Percentiles rank a stretch among this genome's conserved stretches.
Evolutionary conservation across 2,888 invertebrate genomes (phyloP).

Genomic region (Hymenopus coronatus): DNA sequence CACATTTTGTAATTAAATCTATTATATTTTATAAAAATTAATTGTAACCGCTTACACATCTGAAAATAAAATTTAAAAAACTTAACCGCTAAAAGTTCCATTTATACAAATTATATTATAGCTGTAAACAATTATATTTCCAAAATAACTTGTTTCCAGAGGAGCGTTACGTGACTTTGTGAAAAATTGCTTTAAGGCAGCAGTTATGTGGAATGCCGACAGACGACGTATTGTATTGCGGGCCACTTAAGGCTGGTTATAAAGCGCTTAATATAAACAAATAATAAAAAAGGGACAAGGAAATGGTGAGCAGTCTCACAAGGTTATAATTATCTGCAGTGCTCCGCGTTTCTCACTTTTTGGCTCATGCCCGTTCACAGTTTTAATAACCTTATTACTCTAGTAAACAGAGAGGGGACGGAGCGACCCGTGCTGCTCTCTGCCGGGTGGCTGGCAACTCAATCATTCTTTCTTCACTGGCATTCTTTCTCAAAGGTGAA

Average conservation of each 20-base stretch:
- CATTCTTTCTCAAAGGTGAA: too few species aligned
- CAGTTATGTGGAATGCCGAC: background rate
- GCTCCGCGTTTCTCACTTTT: background rate
- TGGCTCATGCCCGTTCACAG: background rate
- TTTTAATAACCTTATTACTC: conserved; percentile 15
- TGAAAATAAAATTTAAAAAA: too few species aligned
- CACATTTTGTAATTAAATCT: too few species aligned
- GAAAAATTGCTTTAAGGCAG: background rate
- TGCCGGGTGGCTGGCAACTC: conserved; percentile 2
- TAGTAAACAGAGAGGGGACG: background rate
- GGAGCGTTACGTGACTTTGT: background rate
- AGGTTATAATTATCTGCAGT: background rate
- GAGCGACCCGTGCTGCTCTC: conserved; percentile 1
- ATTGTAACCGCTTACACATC: too few species aligned
- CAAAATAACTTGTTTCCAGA: background rate
- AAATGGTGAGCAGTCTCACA: background rate
- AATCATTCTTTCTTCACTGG: conserved; percentile 1
- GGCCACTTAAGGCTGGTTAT: background rate
- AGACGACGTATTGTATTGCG: background rate
- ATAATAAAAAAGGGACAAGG: background rate
- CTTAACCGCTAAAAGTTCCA: too few species aligned
- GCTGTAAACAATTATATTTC: background rate
- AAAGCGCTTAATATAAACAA: background rate
- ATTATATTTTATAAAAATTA: too few species aligned
- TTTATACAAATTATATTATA: too few species aligned